phyloP scores from a whole-genome alignment of 2,113 vertebrate genomes.

The Grallaria varia region DNA sequence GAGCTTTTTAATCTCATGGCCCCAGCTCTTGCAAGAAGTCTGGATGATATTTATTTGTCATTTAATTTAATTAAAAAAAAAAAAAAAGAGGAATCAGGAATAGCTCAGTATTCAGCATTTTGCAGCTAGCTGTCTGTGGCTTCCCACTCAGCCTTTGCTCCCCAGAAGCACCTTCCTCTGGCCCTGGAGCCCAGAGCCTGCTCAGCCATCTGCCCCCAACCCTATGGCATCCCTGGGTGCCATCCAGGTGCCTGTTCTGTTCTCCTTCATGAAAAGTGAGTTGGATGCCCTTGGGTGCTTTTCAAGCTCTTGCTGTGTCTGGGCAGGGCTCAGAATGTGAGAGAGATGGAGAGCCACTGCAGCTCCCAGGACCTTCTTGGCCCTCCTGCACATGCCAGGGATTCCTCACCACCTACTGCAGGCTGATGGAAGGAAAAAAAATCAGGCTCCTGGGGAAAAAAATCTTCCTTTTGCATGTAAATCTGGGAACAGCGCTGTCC shows the following conservation, averaged over 20 bases:
- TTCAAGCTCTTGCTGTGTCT: background rate
- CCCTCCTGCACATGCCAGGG: background rate
- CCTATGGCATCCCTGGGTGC: background rate
- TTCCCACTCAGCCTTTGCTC: background rate
- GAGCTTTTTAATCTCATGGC: background rate
- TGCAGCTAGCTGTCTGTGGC: background rate
- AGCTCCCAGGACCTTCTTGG: background rate
- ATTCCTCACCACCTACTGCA: background rate
- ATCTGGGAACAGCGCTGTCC: background rate
- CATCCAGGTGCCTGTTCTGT: background rate
- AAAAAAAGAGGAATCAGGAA: background rate
- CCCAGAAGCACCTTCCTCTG: background rate
- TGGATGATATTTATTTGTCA: background rate
- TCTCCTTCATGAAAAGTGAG: rapidly evolving
- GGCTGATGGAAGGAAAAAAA: background rate
- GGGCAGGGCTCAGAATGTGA: background rate
- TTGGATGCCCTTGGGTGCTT: background rate
- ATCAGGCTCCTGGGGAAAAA: background rate
- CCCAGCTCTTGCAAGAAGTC: background rate
- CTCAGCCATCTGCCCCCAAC: background rate
- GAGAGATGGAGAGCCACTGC: background rate
- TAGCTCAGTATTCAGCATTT: rapidly evolving
- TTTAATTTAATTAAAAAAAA: background rate
- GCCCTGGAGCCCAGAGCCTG: background rate
- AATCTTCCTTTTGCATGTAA: background rate